Evolutionary conservation across 2,888 invertebrate genomes (phyloP).

Genomic region (Notodonta dromedarius): DNA sequence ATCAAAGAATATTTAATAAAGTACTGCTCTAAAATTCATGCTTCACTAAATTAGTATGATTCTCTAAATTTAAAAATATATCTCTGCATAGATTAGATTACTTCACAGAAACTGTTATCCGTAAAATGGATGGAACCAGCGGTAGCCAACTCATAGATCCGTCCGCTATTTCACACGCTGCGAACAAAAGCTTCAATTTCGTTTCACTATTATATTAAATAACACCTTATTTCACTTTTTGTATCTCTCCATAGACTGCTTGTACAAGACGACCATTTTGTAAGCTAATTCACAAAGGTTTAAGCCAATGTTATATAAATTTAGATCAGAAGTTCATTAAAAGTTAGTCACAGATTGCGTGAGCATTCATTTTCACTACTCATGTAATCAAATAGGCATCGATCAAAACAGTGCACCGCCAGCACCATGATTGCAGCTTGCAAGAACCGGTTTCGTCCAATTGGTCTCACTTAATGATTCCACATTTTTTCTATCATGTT

Average conservation of each 20-base stretch:
- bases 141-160: constrained; percentile 44
- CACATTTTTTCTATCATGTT: constrained; percentile 39
- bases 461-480: constrained; percentile 42
- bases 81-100: constrained; percentile 27
- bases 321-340: constrained; percentile 5
- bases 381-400: constrained; percentile 46
- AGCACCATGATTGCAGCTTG: constrained; percentile 28
- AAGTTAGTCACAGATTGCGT: constrained; percentile 15
- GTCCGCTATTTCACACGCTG: constrained; percentile 56
- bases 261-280: constrained; percentile 16
- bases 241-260: constrained; percentile 24
- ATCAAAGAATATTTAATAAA: too few species aligned
- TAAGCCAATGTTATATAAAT: constrained; percentile 13
- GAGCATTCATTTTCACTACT: constrained; percentile 10
- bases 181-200: constrained; percentile 55
- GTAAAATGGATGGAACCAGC: constrained; percentile 38
- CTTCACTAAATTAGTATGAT: too few species aligned
- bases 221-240: constrained; percentile 37
- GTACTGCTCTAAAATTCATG: too few species aligned
- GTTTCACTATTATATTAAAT: constrained; percentile 47
- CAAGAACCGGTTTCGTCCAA: constrained; percentile 35
- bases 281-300: constrained; percentile 8
- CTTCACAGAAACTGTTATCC: constrained; percentile 41
- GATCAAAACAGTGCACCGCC: constrained; percentile 27
- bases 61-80: not conserved